Evolutionary conservation across 2,888 invertebrate genomes (phyloP).

Genomic region (Philhelius pedissequus): DNA sequence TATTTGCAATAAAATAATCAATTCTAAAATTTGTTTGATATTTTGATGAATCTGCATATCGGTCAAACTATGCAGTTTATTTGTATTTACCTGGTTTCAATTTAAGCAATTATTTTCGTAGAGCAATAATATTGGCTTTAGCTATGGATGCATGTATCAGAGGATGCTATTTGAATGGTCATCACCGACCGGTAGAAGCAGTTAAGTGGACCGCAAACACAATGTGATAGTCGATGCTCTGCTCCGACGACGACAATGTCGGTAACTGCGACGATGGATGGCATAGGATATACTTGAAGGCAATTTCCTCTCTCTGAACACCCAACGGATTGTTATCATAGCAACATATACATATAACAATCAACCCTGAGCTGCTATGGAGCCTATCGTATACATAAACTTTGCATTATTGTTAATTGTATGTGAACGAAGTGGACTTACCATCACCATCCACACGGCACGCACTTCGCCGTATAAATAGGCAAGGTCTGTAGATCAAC

Average conservation of each 20-base stretch:
- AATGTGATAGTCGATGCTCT: constrained; percentile 8
- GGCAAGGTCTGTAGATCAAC: not conserved
- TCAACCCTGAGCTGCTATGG: not conserved
- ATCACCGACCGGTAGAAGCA: not conserved
- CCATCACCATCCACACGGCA: not conserved
- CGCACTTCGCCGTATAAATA: not conserved
- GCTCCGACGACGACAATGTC: not conserved
- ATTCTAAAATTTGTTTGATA: not conserved
- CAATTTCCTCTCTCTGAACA: constrained; percentile 4
- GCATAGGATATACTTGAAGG: constrained; percentile 4
- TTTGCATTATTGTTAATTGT: constrained; percentile 20
- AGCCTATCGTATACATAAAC: not conserved
- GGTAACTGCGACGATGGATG: not conserved
- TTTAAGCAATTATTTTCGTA: constrained; percentile 52
- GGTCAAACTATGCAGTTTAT: constrained; percentile 26
- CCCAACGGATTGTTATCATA: constrained; percentile 16
- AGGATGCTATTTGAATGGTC: constrained; percentile 23
- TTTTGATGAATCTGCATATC: not conserved
- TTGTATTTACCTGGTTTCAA: constrained; percentile 47
- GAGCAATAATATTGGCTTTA: constrained; percentile 53
- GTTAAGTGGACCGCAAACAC: constrained; percentile 37
- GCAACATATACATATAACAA: not conserved
- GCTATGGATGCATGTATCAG: constrained; percentile 32
- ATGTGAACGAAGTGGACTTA: not conserved
- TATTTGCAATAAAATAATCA: not conserved